Conservation (phyloP, 2,113 vertebrate genomes). For the Limanda limanda region DNA sequence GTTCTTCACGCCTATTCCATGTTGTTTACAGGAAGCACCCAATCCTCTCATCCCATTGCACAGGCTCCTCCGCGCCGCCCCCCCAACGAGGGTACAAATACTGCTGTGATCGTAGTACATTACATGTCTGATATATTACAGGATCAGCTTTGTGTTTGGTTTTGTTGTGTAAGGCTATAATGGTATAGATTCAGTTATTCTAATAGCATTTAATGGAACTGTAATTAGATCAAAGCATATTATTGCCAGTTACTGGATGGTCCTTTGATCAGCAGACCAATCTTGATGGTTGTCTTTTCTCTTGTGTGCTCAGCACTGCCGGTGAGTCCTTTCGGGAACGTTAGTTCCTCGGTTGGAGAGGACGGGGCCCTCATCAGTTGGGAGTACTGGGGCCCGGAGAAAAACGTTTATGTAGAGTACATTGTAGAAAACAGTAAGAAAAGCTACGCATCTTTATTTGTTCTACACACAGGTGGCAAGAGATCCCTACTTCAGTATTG, state of each 20-base stretch:
- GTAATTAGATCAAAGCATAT: conserved; percentile 25
- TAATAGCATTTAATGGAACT: conserved; percentile 20
- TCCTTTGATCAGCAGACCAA: conserved; percentile 38
- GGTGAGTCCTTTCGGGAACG: conserved; percentile 88
- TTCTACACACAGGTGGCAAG: conserved; percentile 40
- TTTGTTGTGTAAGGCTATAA: conserved; percentile 19
- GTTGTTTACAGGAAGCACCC: conserved; percentile 81
- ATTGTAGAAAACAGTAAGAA: conserved; percentile 93
- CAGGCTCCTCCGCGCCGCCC: conserved; percentile 77
- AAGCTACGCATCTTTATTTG: conserved; percentile 78
- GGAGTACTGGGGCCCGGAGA: conserved; percentile 93
- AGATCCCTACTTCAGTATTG: conserved; percentile 65
- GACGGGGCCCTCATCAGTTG: conserved; percentile 93
- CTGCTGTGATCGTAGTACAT: conserved; percentile 61
- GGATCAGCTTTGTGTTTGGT: conserved; percentile 37
- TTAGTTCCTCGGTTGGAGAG: conserved; percentile 87
- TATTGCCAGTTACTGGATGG: conserved; percentile 27
- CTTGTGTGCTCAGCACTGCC: conserved; percentile 87
- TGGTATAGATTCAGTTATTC: conserved; percentile 16
- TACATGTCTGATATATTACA: conserved; percentile 35
- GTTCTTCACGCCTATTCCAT: conserved; percentile 74
- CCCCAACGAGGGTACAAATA: conserved; percentile 84
- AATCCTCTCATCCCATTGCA: conserved; percentile 83
- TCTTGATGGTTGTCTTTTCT: conserved; percentile 84
- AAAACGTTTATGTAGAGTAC: conserved; percentile 94